Conservation (phyloP, 2,888 invertebrate genomes). For the Gryllus longicercus region DNA sequence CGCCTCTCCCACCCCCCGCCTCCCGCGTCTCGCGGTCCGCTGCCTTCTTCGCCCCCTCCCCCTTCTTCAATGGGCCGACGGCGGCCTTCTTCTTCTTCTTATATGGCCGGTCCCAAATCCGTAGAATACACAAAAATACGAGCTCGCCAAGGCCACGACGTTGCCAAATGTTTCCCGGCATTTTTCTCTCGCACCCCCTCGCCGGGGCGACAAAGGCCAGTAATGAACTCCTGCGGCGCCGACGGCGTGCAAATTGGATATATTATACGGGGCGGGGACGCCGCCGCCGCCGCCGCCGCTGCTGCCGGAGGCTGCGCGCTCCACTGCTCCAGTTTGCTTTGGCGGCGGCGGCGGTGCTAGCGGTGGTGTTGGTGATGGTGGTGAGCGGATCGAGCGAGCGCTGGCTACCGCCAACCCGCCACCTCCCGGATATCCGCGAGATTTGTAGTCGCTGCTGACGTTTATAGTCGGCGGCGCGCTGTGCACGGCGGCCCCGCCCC, state of each 20-base stretch:
- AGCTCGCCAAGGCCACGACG: constrained; percentile 9
- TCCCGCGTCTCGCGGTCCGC: not conserved
- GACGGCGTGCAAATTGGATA: constrained; percentile 17
- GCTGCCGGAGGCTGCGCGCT: not conserved
- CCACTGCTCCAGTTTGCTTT: not conserved
- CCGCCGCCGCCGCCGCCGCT: not conserved
- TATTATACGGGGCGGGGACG: not conserved
- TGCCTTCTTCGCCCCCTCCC: not conserved
- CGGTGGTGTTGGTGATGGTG: too few relatives aligned
- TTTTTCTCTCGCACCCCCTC: constrained; percentile 6
- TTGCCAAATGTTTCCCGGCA: constrained; percentile 1
- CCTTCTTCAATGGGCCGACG: not conserved
- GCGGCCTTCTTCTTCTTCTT: not conserved
- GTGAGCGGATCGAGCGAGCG: too few relatives aligned
- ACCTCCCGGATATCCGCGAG: constrained; percentile 1
- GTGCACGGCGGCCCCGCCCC: not conserved
- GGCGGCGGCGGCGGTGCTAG: not conserved
- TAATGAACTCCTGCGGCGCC: constrained; percentile 8
- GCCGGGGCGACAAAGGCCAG: not conserved
- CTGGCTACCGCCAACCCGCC: not conserved
- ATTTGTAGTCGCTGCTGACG: not conserved
- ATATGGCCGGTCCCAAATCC: constrained; percentile 17
- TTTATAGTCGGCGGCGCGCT: not conserved
- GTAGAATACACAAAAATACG: constrained; percentile 2
- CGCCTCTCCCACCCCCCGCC: not conserved